A percentile compares a stretch with the other conserved stretches of the same genome.
Evolutionary conservation across 2,888 invertebrate genomes (phyloP).

Genomic region (Lasioglossum oenotherae): DNA sequence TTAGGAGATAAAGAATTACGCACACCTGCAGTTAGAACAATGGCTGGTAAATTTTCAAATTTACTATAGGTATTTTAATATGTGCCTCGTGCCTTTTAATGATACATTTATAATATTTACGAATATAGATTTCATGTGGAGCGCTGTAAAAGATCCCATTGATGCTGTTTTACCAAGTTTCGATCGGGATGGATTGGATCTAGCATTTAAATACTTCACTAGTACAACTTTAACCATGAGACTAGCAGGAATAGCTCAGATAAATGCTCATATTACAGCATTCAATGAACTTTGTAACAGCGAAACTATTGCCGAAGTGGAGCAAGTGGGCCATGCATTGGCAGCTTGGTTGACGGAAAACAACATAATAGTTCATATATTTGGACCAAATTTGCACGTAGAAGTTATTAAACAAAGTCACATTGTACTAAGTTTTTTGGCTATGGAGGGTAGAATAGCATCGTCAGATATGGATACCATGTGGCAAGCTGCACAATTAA

Average conservation of each 20-base stretch:
- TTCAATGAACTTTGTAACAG: conserved; percentile 96
- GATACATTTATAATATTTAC: conserved; percentile 21
- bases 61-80: background rate
- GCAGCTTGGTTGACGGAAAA: conserved; percentile 95
- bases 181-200: conserved; percentile 94
- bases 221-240: conserved; percentile 97
- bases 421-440: conserved; percentile 95
- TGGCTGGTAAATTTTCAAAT: conserved; percentile 89
- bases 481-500: conserved; percentile 97
- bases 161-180: conserved; percentile 93
- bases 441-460: conserved; percentile 95
- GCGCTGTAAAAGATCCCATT: conserved; percentile 95
- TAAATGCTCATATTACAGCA: conserved; percentile 96
- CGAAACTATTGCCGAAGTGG: conserved; percentile 94
- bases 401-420: conserved; percentile 98
- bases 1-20: conserved; percentile 96
- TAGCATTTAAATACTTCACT: conserved; percentile 98
- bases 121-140: conserved; percentile 95
- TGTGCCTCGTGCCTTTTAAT: background rate
- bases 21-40: conserved; percentile 94
- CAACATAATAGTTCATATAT: conserved; percentile 96
- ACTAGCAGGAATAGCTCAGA: conserved; percentile 96
- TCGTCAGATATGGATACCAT: conserved; percentile 96
- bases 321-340: conserved; percentile 92
- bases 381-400: conserved; percentile 98